Evolutionary conservation across 1,140 invertebrate species (phyloP).

Genomic region (Drosophila melanica): DNA sequence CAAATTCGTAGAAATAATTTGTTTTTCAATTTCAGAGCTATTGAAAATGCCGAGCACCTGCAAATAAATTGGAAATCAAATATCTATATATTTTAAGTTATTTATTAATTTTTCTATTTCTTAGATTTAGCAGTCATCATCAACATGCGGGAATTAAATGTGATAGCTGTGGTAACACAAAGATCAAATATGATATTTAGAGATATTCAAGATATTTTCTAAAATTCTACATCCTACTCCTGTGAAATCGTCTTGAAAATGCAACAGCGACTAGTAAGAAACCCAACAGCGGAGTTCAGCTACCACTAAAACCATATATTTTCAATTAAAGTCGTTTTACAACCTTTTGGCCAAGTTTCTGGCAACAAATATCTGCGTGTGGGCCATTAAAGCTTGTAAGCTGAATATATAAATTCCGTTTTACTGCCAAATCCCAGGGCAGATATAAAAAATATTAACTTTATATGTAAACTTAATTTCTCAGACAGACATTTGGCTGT

Average conservation of each 20-base stretch:
- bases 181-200: not conserved
- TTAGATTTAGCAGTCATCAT: too few relatives aligned
- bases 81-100: not conserved
- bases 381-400: slow-evolving; percentile 61
- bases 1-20: slow-evolving; percentile 45
- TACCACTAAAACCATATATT: slow-evolving; percentile 55
- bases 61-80: not conserved
- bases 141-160: not conserved
- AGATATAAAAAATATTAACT: slow-evolving; percentile 48
- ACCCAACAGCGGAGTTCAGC: not conserved
- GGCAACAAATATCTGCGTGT: slow-evolving; percentile 13
- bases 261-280: slow-evolving; percentile 15
- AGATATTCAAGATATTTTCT: not conserved
- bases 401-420: slow-evolving; percentile 69
- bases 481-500: slow-evolving; percentile 43
- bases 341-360: slow-evolving; percentile 56
- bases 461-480: slow-evolving; percentile 70
- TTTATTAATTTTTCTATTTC: too few relatives aligned
- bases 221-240: not conserved
- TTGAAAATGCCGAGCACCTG: not conserved
- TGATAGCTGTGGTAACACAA: not conserved
- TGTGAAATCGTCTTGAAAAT: slow-evolving; percentile 2
- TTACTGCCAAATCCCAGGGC: slow-evolving; percentile 27
- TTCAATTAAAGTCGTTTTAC: slow-evolving; percentile 68
- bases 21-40: slow-evolving; percentile 23